phyloP scores from a whole-genome alignment of 1,140 invertebrate genomes.

The Cotesia typhae region DNA sequence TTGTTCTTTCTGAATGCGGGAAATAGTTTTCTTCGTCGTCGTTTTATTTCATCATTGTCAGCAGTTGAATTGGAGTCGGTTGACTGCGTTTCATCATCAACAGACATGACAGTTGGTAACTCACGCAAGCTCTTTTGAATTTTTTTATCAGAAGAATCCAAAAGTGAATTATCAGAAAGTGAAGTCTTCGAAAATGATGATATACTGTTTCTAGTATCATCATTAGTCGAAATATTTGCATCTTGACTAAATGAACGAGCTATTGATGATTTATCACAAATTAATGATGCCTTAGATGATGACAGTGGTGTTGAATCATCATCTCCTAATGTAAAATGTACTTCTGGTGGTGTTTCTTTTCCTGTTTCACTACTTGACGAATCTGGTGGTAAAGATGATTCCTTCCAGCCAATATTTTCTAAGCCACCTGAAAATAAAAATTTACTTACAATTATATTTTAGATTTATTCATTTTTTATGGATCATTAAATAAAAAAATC shows the following conservation, averaged over 20 bases:
- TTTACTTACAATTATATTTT: no score
- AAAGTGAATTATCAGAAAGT: conserved; percentile 63
- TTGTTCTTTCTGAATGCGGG: conserved; percentile 61
- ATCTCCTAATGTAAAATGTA: conserved; percentile 59
- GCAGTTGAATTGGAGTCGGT: conserved; percentile 68
- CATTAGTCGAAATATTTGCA: conserved; percentile 53
- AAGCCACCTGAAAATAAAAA: conserved; percentile 49
- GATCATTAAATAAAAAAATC: no score
- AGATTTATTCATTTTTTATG: no score
- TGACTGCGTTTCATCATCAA: conserved; percentile 65
- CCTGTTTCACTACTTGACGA: conserved; percentile 63
- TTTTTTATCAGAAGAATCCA: conserved; percentile 43
- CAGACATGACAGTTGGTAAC: conserved; percentile 52
- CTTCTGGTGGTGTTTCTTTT: conserved; percentile 60
- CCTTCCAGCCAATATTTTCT: conserved; percentile 60
- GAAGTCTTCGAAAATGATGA: conserved; percentile 60
- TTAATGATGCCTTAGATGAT: conserved; percentile 18
- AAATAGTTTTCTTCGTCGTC: conserved; percentile 62
- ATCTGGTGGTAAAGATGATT: conserved; percentile 61
- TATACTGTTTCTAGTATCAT: conserved; percentile 39
- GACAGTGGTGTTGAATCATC: conserved; percentile 32
- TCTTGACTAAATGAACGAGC: conserved; percentile 61
- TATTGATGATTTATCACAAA: conserved; percentile 39
- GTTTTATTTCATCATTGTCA: conserved; percentile 63
- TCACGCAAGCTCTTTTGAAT: conserved; percentile 43